Evolutionary conservation across 2,888 invertebrate genomes (phyloP).

Genomic region (Helicoverpa assulta): DNA sequence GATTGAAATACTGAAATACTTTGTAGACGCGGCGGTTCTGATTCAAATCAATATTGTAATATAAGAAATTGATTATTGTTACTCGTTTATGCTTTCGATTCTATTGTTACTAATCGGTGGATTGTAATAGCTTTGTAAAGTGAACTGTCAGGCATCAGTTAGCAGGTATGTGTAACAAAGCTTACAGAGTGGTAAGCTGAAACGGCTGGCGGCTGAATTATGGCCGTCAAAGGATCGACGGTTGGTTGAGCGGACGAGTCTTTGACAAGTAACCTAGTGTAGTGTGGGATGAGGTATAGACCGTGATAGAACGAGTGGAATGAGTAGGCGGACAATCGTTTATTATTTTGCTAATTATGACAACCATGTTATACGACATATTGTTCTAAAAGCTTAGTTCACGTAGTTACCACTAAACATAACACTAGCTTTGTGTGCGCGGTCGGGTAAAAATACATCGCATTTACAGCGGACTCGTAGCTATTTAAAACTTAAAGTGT

Average conservation of each 20-base stretch:
- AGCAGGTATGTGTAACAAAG: neutral
- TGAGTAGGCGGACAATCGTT: neutral
- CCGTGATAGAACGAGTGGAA: neutral
- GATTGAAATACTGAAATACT: neutral
- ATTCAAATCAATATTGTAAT: constrained; percentile 14
- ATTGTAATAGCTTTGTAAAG: neutral
- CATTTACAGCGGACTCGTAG: neutral
- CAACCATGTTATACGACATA: neutral
- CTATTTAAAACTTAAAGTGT: neutral
- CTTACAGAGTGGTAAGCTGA: neutral
- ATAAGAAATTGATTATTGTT: neutral
- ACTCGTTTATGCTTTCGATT: neutral
- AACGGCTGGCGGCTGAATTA: neutral
- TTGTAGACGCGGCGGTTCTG: too few species aligned
- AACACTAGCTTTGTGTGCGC: neutral
- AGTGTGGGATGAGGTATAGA: neutral
- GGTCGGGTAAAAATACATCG: neutral
- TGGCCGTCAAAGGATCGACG: constrained; percentile 2
- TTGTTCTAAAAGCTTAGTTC: neutral
- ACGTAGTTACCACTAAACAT: neutral
- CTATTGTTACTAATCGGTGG: neutral
- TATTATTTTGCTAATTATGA: neutral
- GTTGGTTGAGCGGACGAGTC: neutral
- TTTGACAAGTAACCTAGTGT: neutral
- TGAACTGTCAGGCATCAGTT: neutral